These are phyloP conservation scores for Fregetta grallaria DNA, from an alignment of 2,113 vertebrate species.

Conservation along the genomic window DNA sequence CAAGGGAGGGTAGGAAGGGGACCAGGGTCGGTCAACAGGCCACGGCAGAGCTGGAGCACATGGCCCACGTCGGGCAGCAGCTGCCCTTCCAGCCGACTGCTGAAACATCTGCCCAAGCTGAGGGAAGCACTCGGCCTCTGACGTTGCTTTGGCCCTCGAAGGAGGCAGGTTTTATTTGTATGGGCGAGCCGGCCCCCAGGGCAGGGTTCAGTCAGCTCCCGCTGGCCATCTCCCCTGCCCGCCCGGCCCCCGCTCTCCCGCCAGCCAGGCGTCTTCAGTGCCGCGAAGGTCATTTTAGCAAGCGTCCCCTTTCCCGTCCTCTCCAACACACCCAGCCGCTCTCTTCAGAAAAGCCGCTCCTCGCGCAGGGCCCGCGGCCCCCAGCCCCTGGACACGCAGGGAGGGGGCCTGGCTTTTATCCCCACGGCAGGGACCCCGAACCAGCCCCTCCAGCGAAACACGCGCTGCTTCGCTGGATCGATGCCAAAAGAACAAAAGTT, in stretches of 20 bases:
- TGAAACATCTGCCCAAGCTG: neutral
- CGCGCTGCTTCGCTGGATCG: fast-evolving
- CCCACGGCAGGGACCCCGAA: fast-evolving
- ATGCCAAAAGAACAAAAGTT: neutral
- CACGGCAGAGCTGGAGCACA: fast-evolving
- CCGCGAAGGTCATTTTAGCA: neutral
- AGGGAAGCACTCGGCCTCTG: fast-evolving
- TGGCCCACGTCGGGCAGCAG: fast-evolving
- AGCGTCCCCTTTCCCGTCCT: neutral
- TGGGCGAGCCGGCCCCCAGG: fast-evolving
- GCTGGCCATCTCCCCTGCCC: neutral
- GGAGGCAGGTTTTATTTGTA: neutral
- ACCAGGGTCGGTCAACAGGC: fast-evolving
- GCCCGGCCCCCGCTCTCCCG: neutral
- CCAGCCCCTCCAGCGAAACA: neutral
- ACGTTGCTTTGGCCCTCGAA: fast-evolving
- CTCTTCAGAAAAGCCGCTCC: fast-evolving
- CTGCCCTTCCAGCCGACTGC: neutral
- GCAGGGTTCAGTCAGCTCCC: fast-evolving
- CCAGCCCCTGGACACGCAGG: fast-evolving
- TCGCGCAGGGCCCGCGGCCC: fast-evolving
- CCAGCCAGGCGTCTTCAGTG: fast-evolving
- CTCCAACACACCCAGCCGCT: fast-evolving
- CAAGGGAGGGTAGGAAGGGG: fast-evolving
- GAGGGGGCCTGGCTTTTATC: fast-evolving